phyloP scores from a whole-genome alignment of 2,888 invertebrate genomes.

The Strigamia maritima region DNA sequence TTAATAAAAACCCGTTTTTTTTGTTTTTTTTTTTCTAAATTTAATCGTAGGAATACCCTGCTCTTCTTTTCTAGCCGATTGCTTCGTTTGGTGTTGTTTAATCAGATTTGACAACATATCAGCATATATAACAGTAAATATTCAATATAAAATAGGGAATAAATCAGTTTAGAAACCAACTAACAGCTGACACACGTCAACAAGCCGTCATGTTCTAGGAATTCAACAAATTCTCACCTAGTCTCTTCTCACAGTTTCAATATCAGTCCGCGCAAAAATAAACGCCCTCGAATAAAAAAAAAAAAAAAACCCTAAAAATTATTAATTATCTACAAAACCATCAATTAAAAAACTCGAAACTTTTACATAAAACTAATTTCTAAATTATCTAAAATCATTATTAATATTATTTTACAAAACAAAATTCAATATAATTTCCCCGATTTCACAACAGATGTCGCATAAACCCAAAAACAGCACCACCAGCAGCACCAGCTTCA shows the following conservation, averaged over 20 bases:
- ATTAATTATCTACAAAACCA: not conserved
- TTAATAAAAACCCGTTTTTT: too few relatives aligned
- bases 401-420: too few relatives aligned
- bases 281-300: not conserved
- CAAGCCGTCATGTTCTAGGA: not conserved
- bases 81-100: conserved; percentile 81
- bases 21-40: not conserved
- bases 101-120: conserved; percentile 77
- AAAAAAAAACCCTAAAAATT: not conserved
- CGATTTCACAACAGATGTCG: not conserved
- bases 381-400: too few relatives aligned
- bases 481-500: not conserved
- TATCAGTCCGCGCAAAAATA: not conserved
- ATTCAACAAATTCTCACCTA: too few relatives aligned
- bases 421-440: not conserved
- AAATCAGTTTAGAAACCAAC: not conserved
- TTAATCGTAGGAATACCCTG: conserved; percentile 63
- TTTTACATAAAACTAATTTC: not conserved
- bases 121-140: not conserved
- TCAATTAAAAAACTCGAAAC: not conserved
- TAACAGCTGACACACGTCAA: not conserved
- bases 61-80: conserved; percentile 71
- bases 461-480: not conserved
- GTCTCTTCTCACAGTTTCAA: too few relatives aligned
- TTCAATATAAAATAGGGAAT: not conserved